phyloP scores from a whole-genome alignment of 2,888 invertebrate genomes.

The Cephus pygmeus region DNA sequence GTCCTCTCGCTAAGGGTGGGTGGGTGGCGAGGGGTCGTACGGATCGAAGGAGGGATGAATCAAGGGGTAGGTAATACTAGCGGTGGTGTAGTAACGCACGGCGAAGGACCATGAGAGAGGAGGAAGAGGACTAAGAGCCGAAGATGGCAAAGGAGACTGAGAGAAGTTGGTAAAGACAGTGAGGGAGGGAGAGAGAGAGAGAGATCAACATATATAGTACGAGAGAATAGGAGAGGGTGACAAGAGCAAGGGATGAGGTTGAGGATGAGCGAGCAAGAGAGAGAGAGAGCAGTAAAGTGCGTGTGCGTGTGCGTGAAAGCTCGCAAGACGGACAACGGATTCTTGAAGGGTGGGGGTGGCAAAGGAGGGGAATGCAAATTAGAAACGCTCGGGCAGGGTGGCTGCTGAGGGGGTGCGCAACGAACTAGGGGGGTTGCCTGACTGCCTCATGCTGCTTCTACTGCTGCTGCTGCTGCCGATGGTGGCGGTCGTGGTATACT shows the following conservation, averaged over 20 bases:
- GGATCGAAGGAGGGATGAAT: background rate
- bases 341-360: slow-evolving; percentile 49
- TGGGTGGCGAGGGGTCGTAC: slow-evolving; percentile 10
- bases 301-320: slow-evolving; percentile 52
- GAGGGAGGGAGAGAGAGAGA: background rate
- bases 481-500: background rate
- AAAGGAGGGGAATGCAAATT: slow-evolving; percentile 66
- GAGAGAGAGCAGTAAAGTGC: slow-evolving; percentile 2
- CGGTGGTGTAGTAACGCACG: slow-evolving; percentile 13
- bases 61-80: slow-evolving; percentile 7
- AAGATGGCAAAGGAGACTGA: slow-evolving; percentile 8
- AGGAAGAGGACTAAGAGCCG: slow-evolving; percentile 8
- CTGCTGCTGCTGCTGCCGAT: background rate
- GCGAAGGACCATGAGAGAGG: slow-evolving; percentile 12
- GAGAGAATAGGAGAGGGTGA: background rate
- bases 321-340: slow-evolving; percentile 59
- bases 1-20: slow-evolving; percentile 14
- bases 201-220: background rate
- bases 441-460: background rate
- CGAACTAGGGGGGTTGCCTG: slow-evolving; percentile 18
- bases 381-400: slow-evolving; percentile 62
- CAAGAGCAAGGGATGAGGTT: background rate
- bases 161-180: slow-evolving; percentile 5
- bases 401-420: slow-evolving; percentile 27
- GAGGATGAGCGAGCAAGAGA: background rate